Evolutionary conservation across 2,113 vertebrate genomes (phyloP).

Genomic region (Scatophagus argus): DNA sequence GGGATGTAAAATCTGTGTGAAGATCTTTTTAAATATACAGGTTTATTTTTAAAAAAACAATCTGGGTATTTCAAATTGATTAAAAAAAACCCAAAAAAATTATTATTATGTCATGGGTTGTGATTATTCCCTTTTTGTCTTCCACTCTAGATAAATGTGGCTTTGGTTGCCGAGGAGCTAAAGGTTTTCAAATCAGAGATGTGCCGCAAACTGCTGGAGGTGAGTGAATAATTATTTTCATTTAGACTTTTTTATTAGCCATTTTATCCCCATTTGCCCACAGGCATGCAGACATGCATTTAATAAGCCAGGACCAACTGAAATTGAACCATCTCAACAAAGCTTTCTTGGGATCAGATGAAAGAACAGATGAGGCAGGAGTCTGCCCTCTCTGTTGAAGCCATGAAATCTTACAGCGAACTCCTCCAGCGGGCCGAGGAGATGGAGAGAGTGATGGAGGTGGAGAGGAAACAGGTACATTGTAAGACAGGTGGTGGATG

Average conservation of each 20-base stretch:
- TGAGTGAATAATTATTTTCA: constrained; percentile 33
- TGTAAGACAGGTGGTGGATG: neutral
- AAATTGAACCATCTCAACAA: neutral
- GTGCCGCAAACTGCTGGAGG: constrained; percentile 82
- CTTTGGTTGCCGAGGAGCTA: constrained; percentile 80
- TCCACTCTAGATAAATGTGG: constrained; percentile 74
- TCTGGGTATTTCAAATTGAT: neutral
- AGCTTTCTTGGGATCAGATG: constrained; percentile 65
- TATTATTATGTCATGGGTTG: neutral
- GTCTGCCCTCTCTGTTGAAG: constrained; percentile 60
- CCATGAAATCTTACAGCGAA: constrained; percentile 77
- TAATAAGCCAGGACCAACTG: neutral
- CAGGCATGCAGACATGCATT: neutral
- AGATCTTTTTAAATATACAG: neutral
- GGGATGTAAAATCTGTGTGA: neutral
- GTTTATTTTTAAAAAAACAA: neutral
- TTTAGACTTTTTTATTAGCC: neutral
- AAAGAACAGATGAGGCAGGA: constrained; percentile 80
- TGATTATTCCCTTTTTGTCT: neutral
- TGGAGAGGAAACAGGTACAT: constrained; percentile 19
- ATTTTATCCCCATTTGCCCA: neutral
- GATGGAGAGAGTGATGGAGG: constrained; percentile 74
- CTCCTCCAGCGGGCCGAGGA: constrained; percentile 81
- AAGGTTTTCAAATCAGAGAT: constrained; percentile 81
- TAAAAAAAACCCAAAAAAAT: no score